phyloP scores from a whole-genome alignment of 1,140 invertebrate species.

The Aplysia californica region DNA sequence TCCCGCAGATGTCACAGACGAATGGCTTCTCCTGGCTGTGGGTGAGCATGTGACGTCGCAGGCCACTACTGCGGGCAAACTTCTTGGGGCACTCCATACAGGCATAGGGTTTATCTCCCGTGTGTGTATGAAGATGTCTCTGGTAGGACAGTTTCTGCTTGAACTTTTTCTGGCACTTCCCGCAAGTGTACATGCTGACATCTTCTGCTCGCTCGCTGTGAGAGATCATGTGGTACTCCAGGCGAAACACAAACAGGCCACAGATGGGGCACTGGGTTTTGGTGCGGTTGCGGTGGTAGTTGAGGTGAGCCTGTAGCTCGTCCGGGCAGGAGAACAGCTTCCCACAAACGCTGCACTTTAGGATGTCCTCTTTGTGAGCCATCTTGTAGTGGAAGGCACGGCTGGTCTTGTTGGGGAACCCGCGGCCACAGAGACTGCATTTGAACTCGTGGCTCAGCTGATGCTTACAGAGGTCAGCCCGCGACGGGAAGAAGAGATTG shows the following conservation, averaged over 20 bases:
- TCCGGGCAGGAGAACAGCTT: slow-evolving; percentile 1
- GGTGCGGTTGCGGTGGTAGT: neutral
- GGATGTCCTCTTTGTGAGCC: neutral
- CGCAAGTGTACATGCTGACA: neutral
- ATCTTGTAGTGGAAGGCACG: neutral
- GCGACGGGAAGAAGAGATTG: neutral
- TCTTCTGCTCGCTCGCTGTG: neutral
- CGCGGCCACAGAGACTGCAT: slow-evolving; percentile 14
- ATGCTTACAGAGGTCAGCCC: slow-evolving; percentile 4
- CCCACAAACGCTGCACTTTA: slow-evolving; percentile 2
- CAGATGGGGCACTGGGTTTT: slow-evolving; percentile 1
- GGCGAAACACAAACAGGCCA: neutral
- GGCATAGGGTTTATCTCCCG: slow-evolving; percentile 11
- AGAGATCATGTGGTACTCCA: slow-evolving; percentile 12
- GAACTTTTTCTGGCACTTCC: slow-evolving; percentile 4
- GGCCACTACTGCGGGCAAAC: slow-evolving; percentile 57
- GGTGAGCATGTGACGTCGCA: slow-evolving; percentile 34
- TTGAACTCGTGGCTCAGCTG: slow-evolving; percentile 10
- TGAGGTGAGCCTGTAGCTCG: neutral
- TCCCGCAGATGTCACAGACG: slow-evolving; percentile 75
- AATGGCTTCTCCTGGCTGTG: slow-evolving; percentile 42
- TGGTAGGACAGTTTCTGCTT: slow-evolving; percentile 9
- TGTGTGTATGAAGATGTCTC: slow-evolving; percentile 7
- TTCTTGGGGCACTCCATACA: slow-evolving; percentile 23
- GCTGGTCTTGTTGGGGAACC: slow-evolving; percentile 11